Conservation (phyloP, 2,113 vertebrate species). For the Puma concolor region DNA sequence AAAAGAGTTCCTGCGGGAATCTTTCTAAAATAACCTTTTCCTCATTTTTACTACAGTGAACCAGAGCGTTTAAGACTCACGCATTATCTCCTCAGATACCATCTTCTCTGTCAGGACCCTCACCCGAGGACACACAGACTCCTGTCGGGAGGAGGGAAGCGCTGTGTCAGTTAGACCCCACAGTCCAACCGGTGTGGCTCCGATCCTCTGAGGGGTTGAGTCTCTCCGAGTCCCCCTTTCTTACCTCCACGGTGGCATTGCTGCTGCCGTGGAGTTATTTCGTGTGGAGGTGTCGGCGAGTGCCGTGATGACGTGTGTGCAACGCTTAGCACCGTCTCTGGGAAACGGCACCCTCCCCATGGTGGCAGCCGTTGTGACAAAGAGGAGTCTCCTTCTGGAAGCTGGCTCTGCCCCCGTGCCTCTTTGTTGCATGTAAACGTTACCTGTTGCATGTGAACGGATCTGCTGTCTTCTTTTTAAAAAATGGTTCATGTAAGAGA, state of each 20-base stretch:
- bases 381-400: neutral
- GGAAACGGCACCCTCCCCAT: no score
- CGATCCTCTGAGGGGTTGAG: neutral
- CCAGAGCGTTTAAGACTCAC: neutral
- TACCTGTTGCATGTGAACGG: neutral
- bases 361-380: neutral
- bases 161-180: neutral
- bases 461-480: neutral
- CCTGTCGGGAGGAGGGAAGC: neutral
- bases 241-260: fast-evolving
- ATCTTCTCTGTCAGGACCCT: neutral
- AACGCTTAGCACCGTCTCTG: neutral
- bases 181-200: neutral
- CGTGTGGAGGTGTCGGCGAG: neutral
- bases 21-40: neutral
- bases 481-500: neutral
- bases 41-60: neutral
- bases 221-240: neutral
- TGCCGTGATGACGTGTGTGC: fast-evolving
- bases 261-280: neutral
- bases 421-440: no score
- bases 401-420: neutral
- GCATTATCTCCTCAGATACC: neutral
- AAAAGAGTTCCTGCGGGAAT: neutral
- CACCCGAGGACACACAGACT: fast-evolving